These are phyloP conservation scores for Poeciliopsis presidionis DNA, from an alignment of 2,797 vertebrate genomes.

Conservation along the genomic window DNA sequence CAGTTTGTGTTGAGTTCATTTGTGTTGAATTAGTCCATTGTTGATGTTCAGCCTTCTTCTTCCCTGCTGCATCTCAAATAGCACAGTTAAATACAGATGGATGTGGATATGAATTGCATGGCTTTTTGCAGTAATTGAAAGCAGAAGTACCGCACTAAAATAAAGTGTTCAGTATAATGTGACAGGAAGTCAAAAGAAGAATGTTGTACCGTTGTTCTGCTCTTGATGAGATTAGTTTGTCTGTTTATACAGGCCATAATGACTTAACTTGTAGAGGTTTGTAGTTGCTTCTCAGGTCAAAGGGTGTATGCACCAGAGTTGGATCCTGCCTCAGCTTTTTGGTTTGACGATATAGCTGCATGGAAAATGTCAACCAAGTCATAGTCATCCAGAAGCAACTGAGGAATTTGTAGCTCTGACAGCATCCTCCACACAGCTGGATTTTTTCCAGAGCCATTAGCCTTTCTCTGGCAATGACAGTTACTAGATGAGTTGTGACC, in stretches of 20 bases:
- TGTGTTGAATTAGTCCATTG: not conserved
- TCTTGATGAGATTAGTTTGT: not conserved
- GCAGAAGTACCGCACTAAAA: not conserved
- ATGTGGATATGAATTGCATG: not conserved
- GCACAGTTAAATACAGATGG: not conserved
- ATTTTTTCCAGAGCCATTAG: conserved; percentile 54
- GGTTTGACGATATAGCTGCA: conserved; percentile 45
- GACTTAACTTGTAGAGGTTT: not conserved
- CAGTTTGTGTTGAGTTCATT: not conserved
- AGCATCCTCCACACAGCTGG: conserved; percentile 52
- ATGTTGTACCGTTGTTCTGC: not conserved
- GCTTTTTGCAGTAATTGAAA: not conserved
- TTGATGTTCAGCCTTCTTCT: not conserved
- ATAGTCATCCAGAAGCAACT: conserved; percentile 65
- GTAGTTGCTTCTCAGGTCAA: conserved; percentile 13
- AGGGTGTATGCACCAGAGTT: conserved; percentile 42
- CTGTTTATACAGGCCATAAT: not conserved
- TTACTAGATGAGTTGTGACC: conserved; percentile 33
- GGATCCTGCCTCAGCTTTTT: conserved; percentile 45
- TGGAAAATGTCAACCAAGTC: conserved; percentile 64
- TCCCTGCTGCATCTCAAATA: not conserved
- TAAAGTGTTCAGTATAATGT: not conserved
- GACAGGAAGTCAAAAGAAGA: conserved; percentile 15
- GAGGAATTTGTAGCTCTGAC: conserved; percentile 62
- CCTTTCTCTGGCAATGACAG: conserved; percentile 43